Evolutionary conservation across 2,888 invertebrate species (phyloP).

Genomic region (Machimus atricapillus): DNA sequence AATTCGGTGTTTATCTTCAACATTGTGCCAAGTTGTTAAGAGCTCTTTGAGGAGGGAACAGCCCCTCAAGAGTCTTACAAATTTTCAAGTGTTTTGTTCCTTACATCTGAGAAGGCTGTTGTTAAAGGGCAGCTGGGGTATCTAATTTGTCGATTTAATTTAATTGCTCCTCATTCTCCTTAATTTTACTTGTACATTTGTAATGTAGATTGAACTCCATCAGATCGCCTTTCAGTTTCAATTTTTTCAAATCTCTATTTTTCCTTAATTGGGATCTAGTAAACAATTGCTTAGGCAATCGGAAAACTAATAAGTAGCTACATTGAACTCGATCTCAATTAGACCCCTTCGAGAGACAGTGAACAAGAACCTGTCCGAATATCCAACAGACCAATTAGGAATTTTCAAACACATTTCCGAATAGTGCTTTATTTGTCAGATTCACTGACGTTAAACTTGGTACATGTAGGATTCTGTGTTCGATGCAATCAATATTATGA

Average conservation of each 20-base stretch:
- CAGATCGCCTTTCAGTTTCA: neutral
- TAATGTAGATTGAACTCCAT: neutral
- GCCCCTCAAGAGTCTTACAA: neutral
- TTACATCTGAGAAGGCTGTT: neutral
- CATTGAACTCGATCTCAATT: neutral
- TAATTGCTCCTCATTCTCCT: neutral
- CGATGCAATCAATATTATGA: neutral
- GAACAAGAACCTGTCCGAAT: neutral
- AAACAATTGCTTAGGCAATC: neutral
- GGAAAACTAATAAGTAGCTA: neutral
- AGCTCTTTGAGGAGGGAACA: neutral
- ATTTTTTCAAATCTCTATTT: neutral
- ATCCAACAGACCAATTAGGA: neutral
- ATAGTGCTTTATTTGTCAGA: neutral
- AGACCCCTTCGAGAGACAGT: neutral
- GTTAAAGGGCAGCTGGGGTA: neutral
- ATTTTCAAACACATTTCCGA: neutral
- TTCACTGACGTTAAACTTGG: neutral
- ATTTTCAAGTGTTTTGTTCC: neutral
- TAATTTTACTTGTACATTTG: neutral
- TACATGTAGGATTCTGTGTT: neutral
- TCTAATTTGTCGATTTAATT: neutral
- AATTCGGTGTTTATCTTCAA: neutral
- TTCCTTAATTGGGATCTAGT: neutral
- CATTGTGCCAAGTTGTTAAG: neutral